Percentiles rank a stretch among this genome's conserved stretches.
phyloP scores from a whole-genome alignment of 2,113 vertebrate genomes.

The Phasianus colchicus region DNA sequence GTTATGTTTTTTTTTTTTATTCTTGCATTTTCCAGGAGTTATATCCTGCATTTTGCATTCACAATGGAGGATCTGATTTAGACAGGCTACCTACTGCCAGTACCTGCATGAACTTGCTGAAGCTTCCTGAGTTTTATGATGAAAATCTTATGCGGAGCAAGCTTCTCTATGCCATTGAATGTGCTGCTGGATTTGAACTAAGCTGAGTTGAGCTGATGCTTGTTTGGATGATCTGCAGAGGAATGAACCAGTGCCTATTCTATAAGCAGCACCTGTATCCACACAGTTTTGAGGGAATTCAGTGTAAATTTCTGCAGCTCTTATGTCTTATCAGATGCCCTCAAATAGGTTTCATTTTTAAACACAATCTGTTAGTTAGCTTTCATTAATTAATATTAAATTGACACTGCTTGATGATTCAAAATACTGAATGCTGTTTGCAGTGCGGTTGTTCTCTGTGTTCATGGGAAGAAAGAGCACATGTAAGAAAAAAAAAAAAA shows the following conservation, averaged over 20 bases:
- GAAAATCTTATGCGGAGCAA: constrained; percentile 93
- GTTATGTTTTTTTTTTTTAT: fast-evolving
- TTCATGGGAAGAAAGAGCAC: constrained; percentile 57
- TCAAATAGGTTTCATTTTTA: constrained; percentile 65
- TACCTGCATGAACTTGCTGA: constrained; percentile 99
- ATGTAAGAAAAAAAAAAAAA: background rate
- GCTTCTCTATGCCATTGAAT: constrained; percentile 97
- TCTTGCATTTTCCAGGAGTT: constrained; percentile 85
- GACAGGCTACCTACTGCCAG: constrained; percentile 96
- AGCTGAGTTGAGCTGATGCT: constrained; percentile 82
- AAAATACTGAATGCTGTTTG: constrained; percentile 49
- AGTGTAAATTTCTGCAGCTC: constrained; percentile 56
- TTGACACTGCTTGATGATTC: constrained; percentile 65
- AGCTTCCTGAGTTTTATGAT: constrained; percentile 96
- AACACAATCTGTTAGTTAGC: constrained; percentile 56
- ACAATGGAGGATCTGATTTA: constrained; percentile 94
- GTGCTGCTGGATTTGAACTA: constrained; percentile 95
- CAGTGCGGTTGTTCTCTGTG: constrained; percentile 54
- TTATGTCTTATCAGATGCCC: constrained; percentile 45
- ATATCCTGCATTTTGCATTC: constrained; percentile 97
- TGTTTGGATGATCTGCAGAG: constrained; percentile 18
- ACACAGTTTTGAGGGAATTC: constrained; percentile 51
- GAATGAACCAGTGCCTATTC: constrained; percentile 61
- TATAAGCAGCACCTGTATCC: constrained; percentile 51
- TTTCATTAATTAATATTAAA: constrained; percentile 49